These are phyloP conservation scores for Brachionus angularis DNA, from an alignment of 1,140 invertebrate species.

Conservation along the genomic window DNA sequence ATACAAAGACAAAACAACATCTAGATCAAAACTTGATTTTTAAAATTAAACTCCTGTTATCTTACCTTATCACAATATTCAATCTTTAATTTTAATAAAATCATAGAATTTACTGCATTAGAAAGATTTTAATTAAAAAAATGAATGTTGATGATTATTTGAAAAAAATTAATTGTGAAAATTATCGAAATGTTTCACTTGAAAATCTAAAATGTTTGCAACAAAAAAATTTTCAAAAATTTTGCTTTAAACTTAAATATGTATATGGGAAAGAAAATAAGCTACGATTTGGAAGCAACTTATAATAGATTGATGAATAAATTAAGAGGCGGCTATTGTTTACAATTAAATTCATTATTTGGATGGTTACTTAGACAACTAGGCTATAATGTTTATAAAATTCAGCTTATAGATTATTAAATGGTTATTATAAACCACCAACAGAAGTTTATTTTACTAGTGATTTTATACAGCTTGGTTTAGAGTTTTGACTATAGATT, in stretches of 20 bases:
- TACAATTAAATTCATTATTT: constrained; percentile 24
- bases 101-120: no score
- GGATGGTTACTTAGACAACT: constrained; percentile 13
- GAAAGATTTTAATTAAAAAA: no score
- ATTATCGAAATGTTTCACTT: background rate
- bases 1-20: no score
- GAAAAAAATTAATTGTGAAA: background rate
- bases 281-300: background rate
- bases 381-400: constrained; percentile 19
- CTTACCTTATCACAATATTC: no score
- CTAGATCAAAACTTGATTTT: no score
- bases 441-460: no score
- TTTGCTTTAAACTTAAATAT: constrained; percentile 20
- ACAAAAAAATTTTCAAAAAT: background rate
- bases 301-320: constrained; percentile 11
- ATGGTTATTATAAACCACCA: no score
- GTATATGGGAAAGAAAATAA: constrained; percentile 18
- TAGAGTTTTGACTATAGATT: no score
- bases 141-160: constrained; percentile 34
- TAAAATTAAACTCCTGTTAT: no score
- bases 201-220: constrained; percentile 27
- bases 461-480: no score
- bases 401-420: no score
- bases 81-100: no score
- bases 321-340: constrained; percentile 17